A percentile compares a stretch with the other conserved stretches of the same genome.
These are phyloP conservation scores for Aplodontia rufa DNA, from an alignment of 2,113 vertebrate genomes.

Conservation along the genomic window DNA sequence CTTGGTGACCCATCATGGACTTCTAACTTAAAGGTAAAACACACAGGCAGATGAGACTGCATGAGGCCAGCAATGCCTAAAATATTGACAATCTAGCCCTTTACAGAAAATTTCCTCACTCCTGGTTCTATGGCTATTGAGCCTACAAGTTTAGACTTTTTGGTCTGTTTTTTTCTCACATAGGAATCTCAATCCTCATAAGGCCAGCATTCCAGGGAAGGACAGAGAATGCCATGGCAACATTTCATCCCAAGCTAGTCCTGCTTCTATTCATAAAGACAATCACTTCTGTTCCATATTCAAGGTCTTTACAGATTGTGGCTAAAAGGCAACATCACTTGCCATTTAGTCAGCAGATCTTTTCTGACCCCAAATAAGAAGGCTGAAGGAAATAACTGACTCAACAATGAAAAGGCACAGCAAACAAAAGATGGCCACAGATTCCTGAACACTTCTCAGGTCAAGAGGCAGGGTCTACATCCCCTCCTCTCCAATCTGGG, in stretches of 20 bases:
- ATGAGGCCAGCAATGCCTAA: background rate
- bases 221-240: background rate
- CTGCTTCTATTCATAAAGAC: constrained; percentile 29
- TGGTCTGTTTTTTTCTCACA: constrained; percentile 7
- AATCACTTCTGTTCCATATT: background rate
- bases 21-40: background rate
- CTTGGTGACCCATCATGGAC: background rate
- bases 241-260: constrained; percentile 8
- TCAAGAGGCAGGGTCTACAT: background rate
- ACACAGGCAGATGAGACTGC: background rate
- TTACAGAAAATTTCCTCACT: background rate
- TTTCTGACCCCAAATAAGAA: background rate
- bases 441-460: background rate
- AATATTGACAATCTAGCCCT: background rate
- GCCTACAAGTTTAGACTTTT: constrained; percentile 16
- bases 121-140: background rate
- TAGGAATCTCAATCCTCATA: background rate
- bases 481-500: background rate
- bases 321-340: background rate
- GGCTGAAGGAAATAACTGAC: background rate
- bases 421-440: background rate
- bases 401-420: background rate
- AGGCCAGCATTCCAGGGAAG: background rate
- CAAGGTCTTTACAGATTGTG: background rate
- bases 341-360: background rate